Base-by-base conservation (phyloP, 2,888 invertebrate species). In the Timandra comae region DNA sequence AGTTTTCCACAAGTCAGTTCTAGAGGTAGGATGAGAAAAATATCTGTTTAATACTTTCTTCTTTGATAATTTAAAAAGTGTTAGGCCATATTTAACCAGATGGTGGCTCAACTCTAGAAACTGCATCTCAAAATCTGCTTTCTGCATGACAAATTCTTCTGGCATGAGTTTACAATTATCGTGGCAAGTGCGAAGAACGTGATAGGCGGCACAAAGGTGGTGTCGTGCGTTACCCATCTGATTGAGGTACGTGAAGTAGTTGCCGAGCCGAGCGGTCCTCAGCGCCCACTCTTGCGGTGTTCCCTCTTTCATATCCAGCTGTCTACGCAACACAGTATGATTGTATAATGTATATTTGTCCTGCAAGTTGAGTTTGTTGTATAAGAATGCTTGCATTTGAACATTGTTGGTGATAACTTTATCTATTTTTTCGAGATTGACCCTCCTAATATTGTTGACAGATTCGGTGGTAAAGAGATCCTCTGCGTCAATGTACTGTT, bases 151-250 rank as follows among this genome's bases (percentile, higher is more conserved):
- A 36, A 82, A 80, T 41, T 84, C 79, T 51, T 78, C 76, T 1
- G 84, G 80, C 45, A 80, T 69, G 5, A 84, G 69, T 38, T 80
- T 79, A 44, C 86, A 78, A 41, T 84, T 81, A 25, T 82, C 80
- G 52, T 89, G 89, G 46, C 88, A 84, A 4, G 87, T 85, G 33
- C 85, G 72, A 23, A 91, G 58, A 5, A 90, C 82, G 41, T 84
- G 74, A 50, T 87, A 86, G 1, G 90, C 88, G 22, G 90, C 89
- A 48, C 88, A 88, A 37, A 93, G 73, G 62, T 92, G 91, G 63
- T 92, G 91, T 22, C 91, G 73, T 2, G 90, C 89, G 43, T 86
- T 80, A 8, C 63, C 69, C 8, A 72, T 63, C 38, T 77, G 66
- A 37, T 75, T 77, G 1, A 84, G 55, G 37, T 75, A 78, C 0